phyloP scores from a whole-genome alignment of 2,888 invertebrate genomes.

The Aleiodes leptofemur region DNA sequence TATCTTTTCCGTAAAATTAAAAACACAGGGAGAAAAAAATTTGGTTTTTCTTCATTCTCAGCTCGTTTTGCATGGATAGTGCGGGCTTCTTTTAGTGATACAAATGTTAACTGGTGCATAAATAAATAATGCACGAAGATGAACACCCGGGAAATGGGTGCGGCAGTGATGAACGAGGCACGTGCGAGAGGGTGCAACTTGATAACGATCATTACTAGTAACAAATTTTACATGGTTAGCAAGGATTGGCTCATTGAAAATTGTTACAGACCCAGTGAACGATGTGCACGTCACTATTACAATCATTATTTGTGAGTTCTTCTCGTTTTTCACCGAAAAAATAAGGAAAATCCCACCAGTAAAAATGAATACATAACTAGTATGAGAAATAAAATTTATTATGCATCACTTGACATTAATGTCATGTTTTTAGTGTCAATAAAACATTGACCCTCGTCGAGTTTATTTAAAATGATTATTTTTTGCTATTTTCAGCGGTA shows the following conservation, averaged over 20 bases:
- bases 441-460: neutral
- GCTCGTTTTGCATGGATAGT: neutral
- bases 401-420: slow-evolving; percentile 8
- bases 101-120: slow-evolving; percentile 27
- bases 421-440: slow-evolving; percentile 26
- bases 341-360: slow-evolving; percentile 18
- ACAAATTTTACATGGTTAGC: slow-evolving; percentile 67
- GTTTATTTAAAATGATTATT: slow-evolving; percentile 13
- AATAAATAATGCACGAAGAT: slow-evolving; percentile 57
- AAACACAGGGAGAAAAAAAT: no score
- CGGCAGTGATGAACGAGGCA: slow-evolving; percentile 63
- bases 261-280: slow-evolving; percentile 63
- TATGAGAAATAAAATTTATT: neutral
- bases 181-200: slow-evolving; percentile 68
- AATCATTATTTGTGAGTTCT: slow-evolving; percentile 65
- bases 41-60: no score
- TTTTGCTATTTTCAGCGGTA: slow-evolving; percentile 74
- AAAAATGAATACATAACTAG: no score
- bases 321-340: slow-evolving; percentile 25
- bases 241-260: slow-evolving; percentile 70
- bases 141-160: slow-evolving; percentile 61
- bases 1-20: no score
- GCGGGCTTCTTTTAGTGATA: neutral
- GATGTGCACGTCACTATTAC: slow-evolving; percentile 56
- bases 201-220: slow-evolving; percentile 71